Conservation (phyloP, 2,113 vertebrate genomes). For the Forbesichthys papilliferus region DNA sequence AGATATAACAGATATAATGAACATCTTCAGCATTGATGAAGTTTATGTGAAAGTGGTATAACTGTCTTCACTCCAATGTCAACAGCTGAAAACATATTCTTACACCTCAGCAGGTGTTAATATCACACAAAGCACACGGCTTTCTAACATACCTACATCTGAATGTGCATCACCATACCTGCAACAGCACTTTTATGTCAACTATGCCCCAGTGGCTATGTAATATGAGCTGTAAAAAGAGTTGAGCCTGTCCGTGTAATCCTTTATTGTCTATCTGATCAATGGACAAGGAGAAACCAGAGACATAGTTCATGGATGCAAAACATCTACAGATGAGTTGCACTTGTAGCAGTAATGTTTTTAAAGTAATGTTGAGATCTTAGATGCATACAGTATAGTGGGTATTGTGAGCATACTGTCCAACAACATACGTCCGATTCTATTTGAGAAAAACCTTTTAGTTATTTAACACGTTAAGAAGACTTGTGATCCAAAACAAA, state of each 20-base stretch:
- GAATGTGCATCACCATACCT: conserved; percentile 32
- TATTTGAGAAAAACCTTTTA: neutral
- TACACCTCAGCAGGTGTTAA: too few relatives aligned
- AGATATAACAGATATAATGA: too few relatives aligned
- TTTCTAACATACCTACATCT: neutral
- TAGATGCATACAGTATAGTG: too few relatives aligned
- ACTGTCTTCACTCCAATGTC: too few relatives aligned
- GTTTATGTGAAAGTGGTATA: conserved; percentile 1
- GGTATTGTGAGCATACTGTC: neutral
- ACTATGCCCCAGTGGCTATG: conserved; percentile 51
- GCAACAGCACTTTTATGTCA: conserved; percentile 56
- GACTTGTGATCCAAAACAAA: conserved; percentile 6
- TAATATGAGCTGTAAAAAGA: conserved; percentile 61
- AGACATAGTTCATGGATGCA: conserved; percentile 29
- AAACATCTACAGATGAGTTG: conserved; percentile 61
- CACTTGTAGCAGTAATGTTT: conserved; percentile 10
- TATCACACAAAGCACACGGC: too few relatives aligned
- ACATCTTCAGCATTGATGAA: conserved; percentile 47
- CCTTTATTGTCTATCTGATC: conserved; percentile 49
- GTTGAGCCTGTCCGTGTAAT: conserved; percentile 29
- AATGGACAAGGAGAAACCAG: conserved; percentile 51
- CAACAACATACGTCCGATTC: neutral
- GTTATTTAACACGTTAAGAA: neutral
- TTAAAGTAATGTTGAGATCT: too few relatives aligned
- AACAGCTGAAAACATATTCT: too few relatives aligned